Base-by-base conservation (phyloP, 2,888 invertebrate species). In the Napeogenes inachia region DNA sequence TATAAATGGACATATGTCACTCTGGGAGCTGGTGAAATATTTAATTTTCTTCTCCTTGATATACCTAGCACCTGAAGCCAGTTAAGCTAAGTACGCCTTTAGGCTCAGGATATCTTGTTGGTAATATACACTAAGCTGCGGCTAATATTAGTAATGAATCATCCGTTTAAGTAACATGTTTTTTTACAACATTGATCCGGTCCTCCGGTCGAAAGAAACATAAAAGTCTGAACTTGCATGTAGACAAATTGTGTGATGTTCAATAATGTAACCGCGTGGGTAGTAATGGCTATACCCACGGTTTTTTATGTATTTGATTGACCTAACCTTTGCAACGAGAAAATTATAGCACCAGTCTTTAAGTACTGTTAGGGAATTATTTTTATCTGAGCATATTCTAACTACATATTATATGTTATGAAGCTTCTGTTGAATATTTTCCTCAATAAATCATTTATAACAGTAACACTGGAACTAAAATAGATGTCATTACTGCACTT, bases 291-390 rank as follows among this genome's bases (percentile, higher is more conserved):
- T 76, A 71, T 66, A 71, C 80, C 80, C 78, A 80, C 79, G 74
- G 73, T 62, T 75, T 72, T 78, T 76, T 75, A 46, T 38, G 59
- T 61, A 73, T 78, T 78, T 76, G 77, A 79, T 76, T 78, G 80
- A 82, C 79, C 77, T 72, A 77, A 82, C 83, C 81, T 82, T 75
- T 76, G 69, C n/a, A 50, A 53, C 42, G 42, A 42, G 10, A 10
- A 10, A 2, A 10, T 10, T 10, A 8, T 10, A 42, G 12, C 10
- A 8, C 10, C 10, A 10, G 10, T 42, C 42, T 8, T 42, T 42
- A 42, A 10, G 42, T 42, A 42, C 10, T 42, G 42, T 42, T 42
- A 42, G 8, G 5, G 42, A 35, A 5, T 35, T 35, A 35, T 35
- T 35, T 6, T 35, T 35, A 35, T 2, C 35, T 0, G 2, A 35